A percentile compares a stretch with the other conserved stretches of the same genome.
Conservation (phyloP, 2,888 invertebrate species). For the Flexamia atlantica region DNA sequence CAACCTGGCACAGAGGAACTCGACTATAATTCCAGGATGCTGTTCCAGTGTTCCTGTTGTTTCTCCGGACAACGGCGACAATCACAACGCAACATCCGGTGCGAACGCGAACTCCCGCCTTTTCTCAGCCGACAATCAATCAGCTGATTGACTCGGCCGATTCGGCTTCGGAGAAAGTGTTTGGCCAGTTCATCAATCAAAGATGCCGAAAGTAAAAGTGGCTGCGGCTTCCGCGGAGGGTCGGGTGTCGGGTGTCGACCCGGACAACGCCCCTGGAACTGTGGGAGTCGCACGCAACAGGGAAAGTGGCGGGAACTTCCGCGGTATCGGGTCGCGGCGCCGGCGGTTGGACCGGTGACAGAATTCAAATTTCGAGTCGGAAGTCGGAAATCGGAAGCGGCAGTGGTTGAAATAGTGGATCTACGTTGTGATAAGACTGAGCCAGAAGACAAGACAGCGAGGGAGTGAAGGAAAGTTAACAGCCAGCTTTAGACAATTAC, state of each 20-base stretch:
- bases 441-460: too few species aligned
- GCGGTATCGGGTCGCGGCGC: background rate
- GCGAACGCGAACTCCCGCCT: background rate
- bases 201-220: conserved; percentile 57
- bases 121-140: conserved; percentile 24
- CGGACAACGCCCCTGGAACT: conserved; percentile 16
- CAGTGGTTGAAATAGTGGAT: too few species aligned
- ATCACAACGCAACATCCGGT: background rate
- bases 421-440: too few species aligned
- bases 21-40: conserved; percentile 23
- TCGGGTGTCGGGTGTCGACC: conserved; percentile 13
- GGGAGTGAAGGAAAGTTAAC: too few species aligned
- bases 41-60: conserved; percentile 13
- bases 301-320: conserved; percentile 18
- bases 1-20: background rate
- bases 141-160: background rate
- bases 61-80: conserved; percentile 28
- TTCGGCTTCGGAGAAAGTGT: conserved; percentile 36
- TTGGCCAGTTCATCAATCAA: conserved; percentile 55
- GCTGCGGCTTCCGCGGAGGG: conserved; percentile 14
- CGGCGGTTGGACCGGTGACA: conserved; percentile 25
- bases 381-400: too few species aligned
- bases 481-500: too few species aligned
- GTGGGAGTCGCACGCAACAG: conserved; percentile 27
- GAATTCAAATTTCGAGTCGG: conserved; percentile 18